Base-by-base conservation (phyloP, 2,797 vertebrate species). In the Jordanella pulchra region DNA sequence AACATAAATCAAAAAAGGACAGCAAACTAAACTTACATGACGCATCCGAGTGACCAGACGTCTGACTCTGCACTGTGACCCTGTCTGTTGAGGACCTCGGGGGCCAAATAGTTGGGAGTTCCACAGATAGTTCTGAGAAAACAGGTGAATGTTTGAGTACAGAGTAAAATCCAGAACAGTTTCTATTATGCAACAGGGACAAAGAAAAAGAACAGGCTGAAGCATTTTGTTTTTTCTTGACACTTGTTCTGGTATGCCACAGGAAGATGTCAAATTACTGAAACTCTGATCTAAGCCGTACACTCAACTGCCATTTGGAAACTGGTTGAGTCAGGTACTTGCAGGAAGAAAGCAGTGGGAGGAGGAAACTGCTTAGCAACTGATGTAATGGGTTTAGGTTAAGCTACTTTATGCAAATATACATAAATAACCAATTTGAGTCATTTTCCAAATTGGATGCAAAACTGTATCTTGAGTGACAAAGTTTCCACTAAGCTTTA, bases 81-180 rank as follows among this genome's bases (percentile, higher is more conserved):
- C 72, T 99, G 98, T 76, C 97, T 94, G 93, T 98, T 95, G 30
- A 99, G 92, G 82, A 99, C 98, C 92, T 99, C 98, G 1, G 98
- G 98, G n/a, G 98, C 98, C 93, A 99, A 91, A 76, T 99, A 99
- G 90, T 99, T 99, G 21, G 98, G 98, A 69, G 98, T 99, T 47
- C 98, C 98, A 87, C 98, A 99, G 90, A 99, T 99, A 18, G 98
- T 99, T 90, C 98, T 99, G 85, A 35, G 86, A 39, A 54, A 81
- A 32, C 1, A 72, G 69, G 12, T 0, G 56, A 10, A 69, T 7
- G 23, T 45, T 17, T 39, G 42, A 72, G 76, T 56, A 7, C 23
- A 4, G 65, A 0, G 1, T 35, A 51, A 11, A 25, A 51, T 21
- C 64, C 4, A 13, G 28, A 54, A 28, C 1, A 3, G 18, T 67